Conservation (phyloP, 2,113 vertebrate species). For the Rhinopomastus cyanomelas region DNA sequence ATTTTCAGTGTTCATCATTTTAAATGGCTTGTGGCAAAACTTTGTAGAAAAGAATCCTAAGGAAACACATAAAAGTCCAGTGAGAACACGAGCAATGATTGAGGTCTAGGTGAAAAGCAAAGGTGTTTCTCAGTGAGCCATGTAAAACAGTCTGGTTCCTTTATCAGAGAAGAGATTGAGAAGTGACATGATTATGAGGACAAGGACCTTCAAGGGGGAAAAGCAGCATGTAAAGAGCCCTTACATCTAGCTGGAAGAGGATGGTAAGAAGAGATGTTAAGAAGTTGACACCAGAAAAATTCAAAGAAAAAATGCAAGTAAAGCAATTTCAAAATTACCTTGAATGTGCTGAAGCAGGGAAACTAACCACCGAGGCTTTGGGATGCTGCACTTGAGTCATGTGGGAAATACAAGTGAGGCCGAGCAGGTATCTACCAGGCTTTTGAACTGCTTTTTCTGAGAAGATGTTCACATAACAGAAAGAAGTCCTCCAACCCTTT, state of each 20-base stretch:
- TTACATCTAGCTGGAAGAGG: neutral
- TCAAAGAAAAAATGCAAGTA: neutral
- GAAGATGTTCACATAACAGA: neutral
- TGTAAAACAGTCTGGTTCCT: neutral
- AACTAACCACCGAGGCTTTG: neutral
- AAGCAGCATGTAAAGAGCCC: neutral
- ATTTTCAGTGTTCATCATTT: neutral
- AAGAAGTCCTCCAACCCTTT: neutral
- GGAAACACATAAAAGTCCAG: neutral
- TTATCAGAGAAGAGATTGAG: neutral
- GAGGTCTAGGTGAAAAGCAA: neutral
- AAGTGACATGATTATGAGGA: neutral
- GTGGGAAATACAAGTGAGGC: neutral
- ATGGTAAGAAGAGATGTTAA: neutral
- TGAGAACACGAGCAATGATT: neutral
- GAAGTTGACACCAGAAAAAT: neutral
- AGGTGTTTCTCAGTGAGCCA: neutral
- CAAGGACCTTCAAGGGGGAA: neutral
- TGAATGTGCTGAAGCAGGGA: neutral
- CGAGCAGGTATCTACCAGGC: neutral
- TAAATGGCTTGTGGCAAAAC: neutral
- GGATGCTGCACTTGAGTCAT: neutral
- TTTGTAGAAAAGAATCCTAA: accelerated
- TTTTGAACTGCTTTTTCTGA: neutral
- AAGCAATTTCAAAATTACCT: neutral